Percentiles rank a stretch among this genome's conserved stretches.
phyloP scores from a whole-genome alignment of 2,113 vertebrate species.

The Odobenus rosmarus region DNA sequence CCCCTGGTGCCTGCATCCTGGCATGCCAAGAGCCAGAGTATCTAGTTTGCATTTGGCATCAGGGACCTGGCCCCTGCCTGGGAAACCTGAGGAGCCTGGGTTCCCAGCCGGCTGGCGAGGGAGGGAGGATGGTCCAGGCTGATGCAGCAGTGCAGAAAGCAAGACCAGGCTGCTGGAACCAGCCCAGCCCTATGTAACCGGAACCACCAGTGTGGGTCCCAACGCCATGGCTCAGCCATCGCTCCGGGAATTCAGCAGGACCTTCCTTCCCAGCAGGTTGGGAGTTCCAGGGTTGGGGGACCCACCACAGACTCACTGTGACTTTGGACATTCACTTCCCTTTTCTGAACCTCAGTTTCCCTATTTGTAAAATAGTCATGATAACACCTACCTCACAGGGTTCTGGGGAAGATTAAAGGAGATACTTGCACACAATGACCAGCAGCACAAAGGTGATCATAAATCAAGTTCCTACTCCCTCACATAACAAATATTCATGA shows the following conservation, averaged over 20 bases:
- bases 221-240: neutral
- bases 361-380: neutral
- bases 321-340: neutral
- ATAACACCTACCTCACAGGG: neutral
- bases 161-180: neutral
- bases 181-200: neutral
- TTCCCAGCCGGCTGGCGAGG: neutral
- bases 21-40: neutral
- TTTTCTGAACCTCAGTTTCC: slow-evolving; percentile 28
- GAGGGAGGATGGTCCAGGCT: neutral
- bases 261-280: neutral
- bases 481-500: neutral
- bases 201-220: neutral
- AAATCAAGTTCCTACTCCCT: neutral
- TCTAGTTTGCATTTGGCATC: slow-evolving; percentile 29
- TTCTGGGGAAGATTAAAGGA: neutral
- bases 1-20: neutral
- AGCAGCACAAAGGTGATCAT: neutral
- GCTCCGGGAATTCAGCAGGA: neutral
- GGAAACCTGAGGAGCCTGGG: slow-evolving; percentile 63
- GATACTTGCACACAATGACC: neutral
- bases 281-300: neutral
- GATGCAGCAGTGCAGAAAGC: rapidly evolving
- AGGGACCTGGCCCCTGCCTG: neutral
- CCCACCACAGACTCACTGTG: neutral